Percentiles rank a stretch among this genome's conserved stretches.
Conservation (phyloP, 2,888 invertebrate genomes). For the Diachrysia chrysitis region DNA sequence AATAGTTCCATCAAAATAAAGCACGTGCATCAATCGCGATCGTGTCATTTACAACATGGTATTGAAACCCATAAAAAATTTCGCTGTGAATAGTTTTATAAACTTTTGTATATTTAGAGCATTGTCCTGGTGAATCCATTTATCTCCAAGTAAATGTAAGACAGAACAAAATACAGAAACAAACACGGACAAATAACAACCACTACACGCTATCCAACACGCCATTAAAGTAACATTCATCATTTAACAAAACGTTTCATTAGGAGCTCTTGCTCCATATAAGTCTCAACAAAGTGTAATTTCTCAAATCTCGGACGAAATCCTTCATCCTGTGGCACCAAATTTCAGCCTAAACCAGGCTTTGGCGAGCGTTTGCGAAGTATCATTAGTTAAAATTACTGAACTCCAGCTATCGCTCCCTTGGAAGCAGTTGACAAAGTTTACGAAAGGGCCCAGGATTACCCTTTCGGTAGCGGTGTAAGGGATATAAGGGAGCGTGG, state of each 20-base stretch:
- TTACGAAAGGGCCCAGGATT: slow-evolving; percentile 73
- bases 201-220: slow-evolving; percentile 18
- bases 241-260: slow-evolving; percentile 46
- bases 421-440: slow-evolving; percentile 83
- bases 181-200: background rate
- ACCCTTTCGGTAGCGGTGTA: slow-evolving; percentile 60
- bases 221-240: slow-evolving; percentile 44
- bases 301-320: slow-evolving; percentile 66
- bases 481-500: slow-evolving; percentile 39
- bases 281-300: slow-evolving; percentile 58
- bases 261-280: slow-evolving; percentile 35
- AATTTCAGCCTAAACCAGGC: slow-evolving; percentile 59
- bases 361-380: slow-evolving; percentile 68
- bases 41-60: background rate
- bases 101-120: background rate
- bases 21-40: background rate
- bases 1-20: background rate
- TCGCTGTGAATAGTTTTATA: background rate
- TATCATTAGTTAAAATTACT: slow-evolving; percentile 87
- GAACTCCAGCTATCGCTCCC: slow-evolving; percentile 83
- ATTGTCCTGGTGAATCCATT: background rate
- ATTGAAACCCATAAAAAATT: background rate
- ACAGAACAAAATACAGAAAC: background rate
- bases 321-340: slow-evolving; percentile 61
- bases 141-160: background rate